Base-by-base conservation (phyloP, 2,888 invertebrate genomes). In the Microplitis deprimator region DNA sequence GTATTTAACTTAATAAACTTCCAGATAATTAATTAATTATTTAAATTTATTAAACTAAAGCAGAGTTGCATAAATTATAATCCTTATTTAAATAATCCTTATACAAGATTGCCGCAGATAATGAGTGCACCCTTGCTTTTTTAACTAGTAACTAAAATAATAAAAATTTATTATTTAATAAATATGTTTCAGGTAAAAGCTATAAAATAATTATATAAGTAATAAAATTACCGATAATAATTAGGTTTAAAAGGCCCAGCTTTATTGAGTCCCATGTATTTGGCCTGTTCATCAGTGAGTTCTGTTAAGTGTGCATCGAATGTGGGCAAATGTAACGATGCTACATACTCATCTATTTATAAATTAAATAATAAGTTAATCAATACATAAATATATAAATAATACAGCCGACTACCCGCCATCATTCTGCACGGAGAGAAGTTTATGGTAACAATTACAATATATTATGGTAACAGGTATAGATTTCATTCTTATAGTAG, bases 221-320 rank as follows among this genome's bases (percentile, higher is more conserved):
- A 65, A 73, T 69, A 77, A 77, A 83, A 80, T 84, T 91, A 98
- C 94, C 98, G 95, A 91, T 99, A 99, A 91, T 98, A 98, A 91
- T 98, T 98, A 81, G 98, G 98, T 91, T 99, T 99, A 91, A 98
- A 99, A 65, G 98, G 98, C 70, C 99, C 99, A 73, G 97, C 97
- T 92, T 98, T 99, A 90, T 97, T 97, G 50, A 99, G 94, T 80
- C 98, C 98, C 92, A 98, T 94, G 89, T 98, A 99, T 90, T 98
- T 98, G 68, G 98, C 98, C 91, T 99, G 98, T 87, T 98, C 98
- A 89, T 99, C 98, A 5, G 95, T 93, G 73, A 99, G 92, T 89
- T 99, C 98, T 0, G 98, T 99, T 84, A 99, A 92, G 88, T 98
- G 98, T 20, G 98, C 98, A 92, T 98, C 98, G 90, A 99, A 99